Base-by-base conservation (phyloP, 2,888 invertebrate species). In the Ophioninae sp. region DNA sequence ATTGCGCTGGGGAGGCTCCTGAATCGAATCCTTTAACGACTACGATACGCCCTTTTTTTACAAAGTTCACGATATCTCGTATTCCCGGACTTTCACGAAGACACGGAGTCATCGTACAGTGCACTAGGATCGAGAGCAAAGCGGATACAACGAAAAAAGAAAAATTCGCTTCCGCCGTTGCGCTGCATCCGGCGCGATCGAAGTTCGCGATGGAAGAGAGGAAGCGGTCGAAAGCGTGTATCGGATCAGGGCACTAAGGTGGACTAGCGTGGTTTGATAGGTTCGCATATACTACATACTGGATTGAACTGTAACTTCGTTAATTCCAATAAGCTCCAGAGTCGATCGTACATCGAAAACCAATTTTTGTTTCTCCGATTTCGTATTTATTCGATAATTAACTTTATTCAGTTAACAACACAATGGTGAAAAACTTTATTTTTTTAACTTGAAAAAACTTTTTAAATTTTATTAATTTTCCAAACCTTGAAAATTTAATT, bases 71-170 rank as follows among this genome's bases (percentile, higher is more conserved):
- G 23, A n/a, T 50, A 50, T 50, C 17, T 50, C 17, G 50, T 64
- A 6, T 61, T 64, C 74, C 30, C 37, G 30, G 30, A 2, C 7
- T 74, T 10, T n/a, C 30, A 64, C 50, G 50, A 74, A 64, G 64
- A 69, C 10, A 67, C 30, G 8, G 1, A 8, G 6, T 21, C 30
- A 41, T 23, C 23, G 17, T 21, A 17, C 3, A 8, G 2, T 3
- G 21, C 61, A 41, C 20, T 41, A 10, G 50, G 7, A 44, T 30
- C 61, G 39, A 21, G 68, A 69, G 30, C 23, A 13, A 56, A 37
- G 65, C 39, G 50, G 50, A 74, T 76, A 44, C 23, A 69, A 44
- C 41, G n/a, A 8, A 57, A 61, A 39, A 37, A 74, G 39, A 56
- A 69, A 74, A 37, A 37, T 30, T 21, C 39, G 50, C 10, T 62